Evolutionary conservation across 2,888 invertebrate species (phyloP).

Genomic region (Idaea straminata): DNA sequence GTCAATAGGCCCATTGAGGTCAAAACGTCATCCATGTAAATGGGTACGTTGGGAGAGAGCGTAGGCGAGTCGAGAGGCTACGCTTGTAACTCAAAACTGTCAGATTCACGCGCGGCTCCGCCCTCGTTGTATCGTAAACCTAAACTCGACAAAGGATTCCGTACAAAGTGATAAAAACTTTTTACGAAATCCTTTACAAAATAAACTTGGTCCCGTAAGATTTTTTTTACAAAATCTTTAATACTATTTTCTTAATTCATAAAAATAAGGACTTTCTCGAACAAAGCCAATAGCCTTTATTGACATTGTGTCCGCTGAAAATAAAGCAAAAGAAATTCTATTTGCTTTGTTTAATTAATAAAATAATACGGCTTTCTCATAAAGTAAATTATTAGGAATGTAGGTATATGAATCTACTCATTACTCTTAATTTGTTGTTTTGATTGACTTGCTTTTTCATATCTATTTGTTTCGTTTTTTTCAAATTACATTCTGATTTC

Average conservation of each 20-base stretch:
- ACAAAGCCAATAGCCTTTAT: not conserved
- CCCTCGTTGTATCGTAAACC: slow-evolving; percentile 28
- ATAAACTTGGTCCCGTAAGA: slow-evolving; percentile 23
- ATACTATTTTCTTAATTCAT: slow-evolving; percentile 4
- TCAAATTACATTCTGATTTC: no score
- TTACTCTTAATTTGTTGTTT: not conserved
- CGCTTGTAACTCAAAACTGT: slow-evolving; percentile 48
- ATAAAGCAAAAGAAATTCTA: not conserved
- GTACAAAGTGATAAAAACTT: slow-evolving; percentile 23
- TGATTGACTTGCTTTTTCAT: not conserved
- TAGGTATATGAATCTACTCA: not conserved
- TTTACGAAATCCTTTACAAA: slow-evolving; percentile 23
- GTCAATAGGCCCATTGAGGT: slow-evolving; percentile 31
- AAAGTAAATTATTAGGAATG: not conserved
- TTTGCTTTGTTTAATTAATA: not conserved
- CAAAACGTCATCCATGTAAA: slow-evolving; percentile 35
- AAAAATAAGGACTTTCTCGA: not conserved
- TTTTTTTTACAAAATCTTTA: slow-evolving; percentile 19
- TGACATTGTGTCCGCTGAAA: not conserved
- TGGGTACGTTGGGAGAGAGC: slow-evolving; percentile 19
- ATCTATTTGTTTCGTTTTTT: not conserved
- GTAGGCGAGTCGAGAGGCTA: slow-evolving; percentile 21
- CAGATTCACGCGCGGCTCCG: slow-evolving; percentile 28
- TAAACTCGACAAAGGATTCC: slow-evolving; percentile 25
- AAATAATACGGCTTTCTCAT: not conserved